phyloP scores from a whole-genome alignment of 2,113 vertebrate genomes.

The Cololabis saira region DNA sequence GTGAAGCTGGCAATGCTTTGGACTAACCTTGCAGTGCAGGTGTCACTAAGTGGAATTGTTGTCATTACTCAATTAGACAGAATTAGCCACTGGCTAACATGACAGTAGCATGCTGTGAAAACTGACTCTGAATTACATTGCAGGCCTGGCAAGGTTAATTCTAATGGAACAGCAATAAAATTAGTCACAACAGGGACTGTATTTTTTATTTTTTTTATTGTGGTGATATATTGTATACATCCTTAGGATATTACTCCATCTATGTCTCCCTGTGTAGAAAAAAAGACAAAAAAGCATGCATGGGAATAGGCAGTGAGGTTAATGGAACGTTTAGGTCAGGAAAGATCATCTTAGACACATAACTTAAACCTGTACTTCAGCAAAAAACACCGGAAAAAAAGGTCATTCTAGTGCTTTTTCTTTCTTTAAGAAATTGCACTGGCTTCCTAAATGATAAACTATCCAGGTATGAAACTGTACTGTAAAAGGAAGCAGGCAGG shows the following conservation, averaged over 20 bases:
- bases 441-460: too few species aligned
- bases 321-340: conserved; percentile 39
- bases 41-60: conserved; percentile 58
- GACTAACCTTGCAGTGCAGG: conserved; percentile 70
- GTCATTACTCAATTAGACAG: conserved; percentile 79
- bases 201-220: conserved; percentile 18
- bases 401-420: background rate
- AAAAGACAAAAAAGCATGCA: conserved; percentile 12
- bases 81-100: conserved; percentile 69
- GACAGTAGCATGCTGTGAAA: conserved; percentile 69
- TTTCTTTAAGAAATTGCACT: background rate
- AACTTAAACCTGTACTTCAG: conserved; percentile 15
- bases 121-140: conserved; percentile 56
- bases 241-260: conserved; percentile 22
- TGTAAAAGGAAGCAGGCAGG: too few species aligned
- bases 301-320: conserved; percentile 31
- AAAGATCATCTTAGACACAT: conserved; percentile 5
- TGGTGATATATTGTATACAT: conserved; percentile 41
- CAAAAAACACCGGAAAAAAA: background rate
- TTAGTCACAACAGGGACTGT: conserved; percentile 39
- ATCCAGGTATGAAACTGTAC: too few species aligned
- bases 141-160: conserved; percentile 35
- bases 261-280: conserved; percentile 2
- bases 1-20: conserved; percentile 61
- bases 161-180: conserved; percentile 18